Evolutionary conservation across 2,797 vertebrate species (phyloP), one percentile per base, ranked within the genome.

Genomic region (Pseudochirops corinnae): DNA sequence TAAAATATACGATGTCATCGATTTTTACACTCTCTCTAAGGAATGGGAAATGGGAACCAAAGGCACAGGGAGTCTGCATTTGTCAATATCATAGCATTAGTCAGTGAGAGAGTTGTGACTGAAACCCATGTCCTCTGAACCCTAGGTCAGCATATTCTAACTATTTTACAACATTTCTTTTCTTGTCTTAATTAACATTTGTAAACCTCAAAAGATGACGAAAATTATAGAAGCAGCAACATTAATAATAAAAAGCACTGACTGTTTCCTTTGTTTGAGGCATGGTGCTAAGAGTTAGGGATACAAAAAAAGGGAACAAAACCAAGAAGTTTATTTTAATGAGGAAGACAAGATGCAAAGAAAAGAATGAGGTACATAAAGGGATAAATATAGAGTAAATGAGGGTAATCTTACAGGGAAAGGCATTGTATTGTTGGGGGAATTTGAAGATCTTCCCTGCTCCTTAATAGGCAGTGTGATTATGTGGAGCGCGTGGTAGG

Each of bases 41-140:
- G 74, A 94, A 87, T 87, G 90, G 67, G 53, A 95, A 95, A 55
- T 50, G 92, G 67, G 52, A 95, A 95, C 57, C 39, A 28, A 14
- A 92, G 58, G 90, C 87, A 53, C 0, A 31, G 57, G 24, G 67
- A 87, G 62, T 56, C 60, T 62, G 29, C 4, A 91, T 57, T 96
- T 10, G 10, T 53, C 87, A 39, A n/a, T 5, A 92, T 94, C 60
- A 92, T 53, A 67, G 92, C 93, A 95, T 91, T 92, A 91, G 33
- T 52, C 50, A 93, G 28, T 31, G 55, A 94, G 21, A 94, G 67
- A 96, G 55, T 3, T 28, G 56, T 21, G 12, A 24, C 24, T 92
- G 57, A 53, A 33, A 9, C 39, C 56, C 90, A 50, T 1, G 0
- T 74, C 87, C 90, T 90, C 91, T 58, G 87, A 96, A 94, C 58